A percentile compares a stretch with the other conserved stretches of the same genome.
Evolutionary conservation across 2,113 vertebrate species (phyloP).

Genomic region (Syrmaticus mikado): DNA sequence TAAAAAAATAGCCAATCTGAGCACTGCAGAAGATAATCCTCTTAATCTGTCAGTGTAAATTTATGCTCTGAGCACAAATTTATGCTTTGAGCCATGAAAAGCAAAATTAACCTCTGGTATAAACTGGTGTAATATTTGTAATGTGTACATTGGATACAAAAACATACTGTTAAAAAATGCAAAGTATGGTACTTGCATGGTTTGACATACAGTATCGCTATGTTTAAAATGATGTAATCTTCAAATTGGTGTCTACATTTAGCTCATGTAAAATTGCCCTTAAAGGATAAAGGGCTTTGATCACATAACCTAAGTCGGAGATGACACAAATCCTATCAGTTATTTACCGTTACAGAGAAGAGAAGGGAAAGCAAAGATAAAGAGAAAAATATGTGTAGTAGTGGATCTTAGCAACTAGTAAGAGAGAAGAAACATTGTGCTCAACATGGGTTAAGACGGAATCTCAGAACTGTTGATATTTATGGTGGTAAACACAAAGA

Average conservation of each 20-base stretch:
- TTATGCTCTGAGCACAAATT: background rate
- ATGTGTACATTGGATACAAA: background rate
- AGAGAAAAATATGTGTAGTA: background rate
- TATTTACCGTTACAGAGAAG: background rate
- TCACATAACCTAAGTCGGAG: background rate
- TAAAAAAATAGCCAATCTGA: background rate
- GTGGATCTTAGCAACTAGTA: background rate
- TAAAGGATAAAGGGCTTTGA: accelerated
- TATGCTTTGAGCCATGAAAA: background rate
- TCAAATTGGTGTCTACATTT: background rate
- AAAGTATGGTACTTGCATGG: background rate
- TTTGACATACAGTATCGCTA: accelerated
- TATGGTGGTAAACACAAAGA: background rate
- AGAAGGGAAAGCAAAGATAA: background rate
- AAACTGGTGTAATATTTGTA: background rate
- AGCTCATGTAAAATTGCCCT: background rate
- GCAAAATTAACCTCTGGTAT: background rate
- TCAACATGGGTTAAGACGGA: background rate
- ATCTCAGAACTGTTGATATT: background rate
- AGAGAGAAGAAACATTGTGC: background rate
- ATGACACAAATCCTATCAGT: background rate
- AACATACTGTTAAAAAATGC: background rate
- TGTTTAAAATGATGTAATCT: background rate
- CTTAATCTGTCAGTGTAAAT: slow-evolving; percentile 7
- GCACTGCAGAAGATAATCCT: background rate